These are phyloP conservation scores for Orbicella faveolata DNA, from an alignment of 64 coral and sea anemone genomes.

Conservation along the genomic window DNA sequence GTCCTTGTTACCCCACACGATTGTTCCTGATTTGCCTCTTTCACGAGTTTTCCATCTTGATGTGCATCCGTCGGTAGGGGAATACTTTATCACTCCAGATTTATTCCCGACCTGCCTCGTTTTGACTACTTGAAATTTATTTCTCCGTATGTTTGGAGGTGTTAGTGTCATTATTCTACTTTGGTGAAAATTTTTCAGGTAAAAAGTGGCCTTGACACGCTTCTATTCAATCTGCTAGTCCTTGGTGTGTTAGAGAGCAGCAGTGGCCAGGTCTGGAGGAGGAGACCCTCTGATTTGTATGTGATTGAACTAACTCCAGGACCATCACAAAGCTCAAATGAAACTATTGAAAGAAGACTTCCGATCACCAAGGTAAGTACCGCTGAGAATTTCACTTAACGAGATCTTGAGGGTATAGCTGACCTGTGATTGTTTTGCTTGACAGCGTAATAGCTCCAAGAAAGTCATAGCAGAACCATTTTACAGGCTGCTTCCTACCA, in stretches of 20 bases:
- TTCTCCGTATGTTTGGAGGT: background rate
- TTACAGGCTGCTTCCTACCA: constrained; percentile 24
- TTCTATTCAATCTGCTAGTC: constrained; percentile 82
- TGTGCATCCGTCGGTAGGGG: constrained; percentile 80
- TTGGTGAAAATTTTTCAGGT: constrained; percentile 49
- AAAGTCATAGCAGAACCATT: constrained; percentile 18
- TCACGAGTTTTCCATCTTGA: constrained; percentile 92
- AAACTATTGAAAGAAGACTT: background rate
- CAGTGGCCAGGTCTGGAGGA: constrained; percentile 84
- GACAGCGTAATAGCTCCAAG: background rate
- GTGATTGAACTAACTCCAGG: constrained; percentile 77
- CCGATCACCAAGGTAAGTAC: background rate
- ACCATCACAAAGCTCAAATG: background rate
- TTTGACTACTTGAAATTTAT: too few relatives aligned
- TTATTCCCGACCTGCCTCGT: background rate
- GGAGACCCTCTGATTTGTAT: constrained; percentile 78
- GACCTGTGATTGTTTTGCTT: background rate
- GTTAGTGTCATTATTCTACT: background rate
- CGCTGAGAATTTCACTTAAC: background rate
- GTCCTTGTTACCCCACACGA: constrained; percentile 54
- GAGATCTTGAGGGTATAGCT: background rate
- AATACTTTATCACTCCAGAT: background rate
- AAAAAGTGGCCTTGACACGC: constrained; percentile 59
- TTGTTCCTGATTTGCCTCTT: constrained; percentile 75
- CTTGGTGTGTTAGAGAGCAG: constrained; percentile 64